Evolutionary conservation across 2,888 invertebrate species (phyloP).

Genomic region (Siphlonurus alternatus): DNA sequence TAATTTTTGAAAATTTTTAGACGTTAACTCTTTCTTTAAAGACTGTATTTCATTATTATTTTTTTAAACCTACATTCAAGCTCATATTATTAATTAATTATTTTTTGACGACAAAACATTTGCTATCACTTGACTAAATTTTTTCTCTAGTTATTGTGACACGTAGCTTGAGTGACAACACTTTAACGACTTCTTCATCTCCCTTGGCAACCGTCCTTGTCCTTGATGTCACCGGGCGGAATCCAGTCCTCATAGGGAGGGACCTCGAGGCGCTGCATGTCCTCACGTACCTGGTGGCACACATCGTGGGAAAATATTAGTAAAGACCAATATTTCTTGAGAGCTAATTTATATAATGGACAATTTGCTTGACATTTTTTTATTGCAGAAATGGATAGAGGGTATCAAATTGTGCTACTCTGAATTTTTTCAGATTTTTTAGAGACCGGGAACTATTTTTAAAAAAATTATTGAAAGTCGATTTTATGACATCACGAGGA

Average conservation of each 20-base stretch:
- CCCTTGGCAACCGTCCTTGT: slow-evolving; percentile 12
- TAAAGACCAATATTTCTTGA: not conserved
- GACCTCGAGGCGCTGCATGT: slow-evolving; percentile 10
- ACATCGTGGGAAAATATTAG: not conserved
- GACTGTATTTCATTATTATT: too few relatives aligned
- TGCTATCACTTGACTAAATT: not conserved
- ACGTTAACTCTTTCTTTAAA: too few relatives aligned
- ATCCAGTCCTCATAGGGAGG: slow-evolving; percentile 14
- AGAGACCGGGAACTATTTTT: too few relatives aligned
- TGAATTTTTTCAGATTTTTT: too few relatives aligned
- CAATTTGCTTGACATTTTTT: too few relatives aligned
- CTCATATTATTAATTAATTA: not conserved
- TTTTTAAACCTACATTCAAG: not conserved
- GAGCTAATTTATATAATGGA: too few relatives aligned
- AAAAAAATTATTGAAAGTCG: too few relatives aligned
- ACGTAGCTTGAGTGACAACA: not conserved
- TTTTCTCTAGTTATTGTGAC: not conserved
- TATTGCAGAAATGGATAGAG: too few relatives aligned
- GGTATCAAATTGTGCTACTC: too few relatives aligned
- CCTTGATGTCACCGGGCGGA: slow-evolving; percentile 12
- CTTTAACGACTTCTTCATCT: too few relatives aligned
- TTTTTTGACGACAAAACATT: not conserved
- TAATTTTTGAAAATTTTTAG: too few relatives aligned
- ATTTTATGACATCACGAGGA: too few relatives aligned
- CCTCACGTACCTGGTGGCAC: slow-evolving; percentile 16